phyloP scores from a whole-genome alignment of 2,888 invertebrate species.

The Lithosia quadra region DNA sequence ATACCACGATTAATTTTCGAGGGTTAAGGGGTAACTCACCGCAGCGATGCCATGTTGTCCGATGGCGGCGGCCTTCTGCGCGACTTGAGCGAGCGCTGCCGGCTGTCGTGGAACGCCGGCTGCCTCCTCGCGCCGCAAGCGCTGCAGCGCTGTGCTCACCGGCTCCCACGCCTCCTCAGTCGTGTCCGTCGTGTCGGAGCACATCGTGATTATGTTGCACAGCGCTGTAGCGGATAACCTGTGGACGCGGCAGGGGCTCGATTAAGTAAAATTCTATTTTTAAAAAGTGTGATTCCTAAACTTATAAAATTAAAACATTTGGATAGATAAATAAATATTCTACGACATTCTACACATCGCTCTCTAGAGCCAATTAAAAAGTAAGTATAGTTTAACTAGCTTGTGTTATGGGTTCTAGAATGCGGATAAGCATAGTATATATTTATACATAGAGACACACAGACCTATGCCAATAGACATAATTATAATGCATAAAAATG shows the following conservation, averaged over 20 bases:
- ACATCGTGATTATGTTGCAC: conserved; percentile 72
- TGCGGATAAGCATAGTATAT: not conserved
- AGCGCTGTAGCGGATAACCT: conserved; percentile 77
- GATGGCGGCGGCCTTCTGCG: conserved; percentile 61
- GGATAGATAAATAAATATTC: too few relatives aligned
- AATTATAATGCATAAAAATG: too few relatives aligned
- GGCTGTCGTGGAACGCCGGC: conserved; percentile 62
- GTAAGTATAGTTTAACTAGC: too few relatives aligned
- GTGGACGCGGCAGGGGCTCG: conserved; percentile 9
- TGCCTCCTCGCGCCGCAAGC: conserved; percentile 63
- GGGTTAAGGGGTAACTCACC: conserved; percentile 58
- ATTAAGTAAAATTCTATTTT: too few relatives aligned
- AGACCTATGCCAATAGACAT: too few relatives aligned
- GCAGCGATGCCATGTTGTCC: conserved; percentile 74
- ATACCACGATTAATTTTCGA: too few relatives aligned
- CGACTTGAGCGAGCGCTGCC: conserved; percentile 58
- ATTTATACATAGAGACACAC: too few relatives aligned
- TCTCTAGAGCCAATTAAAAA: too few relatives aligned
- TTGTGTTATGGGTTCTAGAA: too few relatives aligned
- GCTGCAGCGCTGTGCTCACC: conserved; percentile 61
- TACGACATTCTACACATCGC: too few relatives aligned
- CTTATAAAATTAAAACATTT: too few relatives aligned
- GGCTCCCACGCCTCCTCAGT: conserved; percentile 65
- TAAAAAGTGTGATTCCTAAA: too few relatives aligned
- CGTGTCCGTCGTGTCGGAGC: conserved; percentile 64